Base-by-base conservation (phyloP, 2,113 vertebrate genomes). In the Psephotus haematonotus region DNA sequence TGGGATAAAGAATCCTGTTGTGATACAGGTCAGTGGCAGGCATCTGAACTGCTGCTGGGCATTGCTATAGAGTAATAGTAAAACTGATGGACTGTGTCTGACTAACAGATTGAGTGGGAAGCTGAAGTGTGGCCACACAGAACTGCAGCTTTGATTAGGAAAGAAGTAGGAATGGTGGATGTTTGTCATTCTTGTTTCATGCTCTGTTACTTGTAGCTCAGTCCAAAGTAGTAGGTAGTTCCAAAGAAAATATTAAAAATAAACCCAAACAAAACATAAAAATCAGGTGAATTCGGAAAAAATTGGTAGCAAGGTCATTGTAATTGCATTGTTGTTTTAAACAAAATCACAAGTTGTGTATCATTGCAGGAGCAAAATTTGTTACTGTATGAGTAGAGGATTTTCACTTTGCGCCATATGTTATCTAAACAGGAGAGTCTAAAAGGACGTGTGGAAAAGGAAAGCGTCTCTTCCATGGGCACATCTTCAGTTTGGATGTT, bases 11-110 rank as follows among this genome's bases (percentile, higher is more conserved):
- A 53, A 44, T 89, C 31, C 19, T 25, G 9, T n/a, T 94, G 86
- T 86, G 81, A 63, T 57, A n/a, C 22, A 93, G 87, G 71, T 93
- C 59, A 88, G 43, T 80, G 57, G 47, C 55, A 62, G 69, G 81
- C 50, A 78, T 72, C 53, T 83, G 76, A 95, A 68, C 7, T 37
- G 49, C 70, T 82, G 35, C 63, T 83, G 81, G 81, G 37, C 65
- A 76, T 72, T 88, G 67, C 69, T 88, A 1, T 41, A 60, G 74
- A 81, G 63, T 75, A 83, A n/a, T 20, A 87, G 74, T 71, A 90
- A 85, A 93, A 82, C 62, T 78, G 89, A 94, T 85, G 82, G 82
- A 67, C 72, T 91, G 90, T 43, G 72, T 80, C 84, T 90, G 76
- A 47, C 80, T 76, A 76, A 44, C 24, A 82, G 87, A 67, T 91